A percentile compares a stretch with the other conserved stretches of the same genome.
Evolutionary conservation across 2,113 vertebrate species (phyloP).

Genomic region (Aix galericulata): DNA sequence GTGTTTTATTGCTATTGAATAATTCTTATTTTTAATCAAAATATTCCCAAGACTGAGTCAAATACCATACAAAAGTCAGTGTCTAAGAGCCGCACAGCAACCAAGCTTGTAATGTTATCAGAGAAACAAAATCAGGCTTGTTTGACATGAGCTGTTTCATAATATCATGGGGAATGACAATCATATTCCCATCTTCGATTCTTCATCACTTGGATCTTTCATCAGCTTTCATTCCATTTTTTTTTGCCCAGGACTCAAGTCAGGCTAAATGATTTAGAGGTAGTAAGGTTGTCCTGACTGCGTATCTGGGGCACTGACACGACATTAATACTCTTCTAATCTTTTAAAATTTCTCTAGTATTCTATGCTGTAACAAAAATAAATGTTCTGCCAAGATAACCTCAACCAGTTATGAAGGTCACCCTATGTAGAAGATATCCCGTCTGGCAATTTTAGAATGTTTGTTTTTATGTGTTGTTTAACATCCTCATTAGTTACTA

Average conservation of each 20-base stretch:
- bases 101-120: neutral
- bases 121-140: neutral
- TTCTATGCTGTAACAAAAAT: neutral
- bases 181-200: neutral
- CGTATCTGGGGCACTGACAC: neutral
- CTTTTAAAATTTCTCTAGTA: neutral
- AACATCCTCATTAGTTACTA: neutral
- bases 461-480: neutral
- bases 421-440: neutral
- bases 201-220: neutral
- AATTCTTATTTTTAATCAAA: constrained; percentile 38
- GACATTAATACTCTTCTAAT: neutral
- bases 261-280: neutral
- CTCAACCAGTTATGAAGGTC: neutral
- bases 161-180: neutral
- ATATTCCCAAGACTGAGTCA: constrained; percentile 13
- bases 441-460: neutral
- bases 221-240: neutral
- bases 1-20: constrained; percentile 47
- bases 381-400: neutral
- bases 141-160: neutral
- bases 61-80: neutral
- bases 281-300: neutral
- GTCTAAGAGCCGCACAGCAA: neutral
- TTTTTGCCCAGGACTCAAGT: neutral